A percentile compares a stretch with the other conserved stretches of the same genome.
These are phyloP conservation scores for Trichechus manatus DNA, from an alignment of 2,113 vertebrate genomes.

Conservation along the genomic window DNA sequence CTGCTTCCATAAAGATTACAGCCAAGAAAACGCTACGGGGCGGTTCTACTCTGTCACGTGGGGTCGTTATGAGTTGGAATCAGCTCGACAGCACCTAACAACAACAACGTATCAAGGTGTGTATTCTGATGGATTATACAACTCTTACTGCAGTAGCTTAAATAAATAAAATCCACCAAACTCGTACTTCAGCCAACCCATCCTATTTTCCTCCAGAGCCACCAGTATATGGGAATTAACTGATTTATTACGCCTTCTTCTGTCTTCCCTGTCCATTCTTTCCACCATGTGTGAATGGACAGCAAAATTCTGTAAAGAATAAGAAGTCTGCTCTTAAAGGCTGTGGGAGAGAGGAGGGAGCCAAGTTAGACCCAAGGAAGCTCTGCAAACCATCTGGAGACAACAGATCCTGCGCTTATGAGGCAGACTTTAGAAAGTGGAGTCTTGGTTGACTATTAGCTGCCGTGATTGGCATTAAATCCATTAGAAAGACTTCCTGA, in stretches of 20 bases:
- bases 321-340: not conserved
- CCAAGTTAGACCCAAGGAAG: not conserved
- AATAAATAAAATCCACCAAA: slow-evolving; percentile 11
- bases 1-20: not conserved
- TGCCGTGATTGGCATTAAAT: not conserved
- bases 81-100: not conserved
- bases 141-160: not conserved
- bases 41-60: not conserved
- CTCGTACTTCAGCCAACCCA: not conserved
- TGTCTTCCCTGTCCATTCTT: not conserved
- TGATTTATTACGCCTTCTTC: not conserved
- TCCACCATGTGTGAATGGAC: not conserved
- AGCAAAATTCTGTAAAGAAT: not conserved
- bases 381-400: not conserved
- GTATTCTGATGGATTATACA: not conserved
- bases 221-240: not conserved
- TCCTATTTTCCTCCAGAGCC: not conserved
- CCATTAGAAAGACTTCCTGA: not conserved
- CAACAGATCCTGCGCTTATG: not conserved
- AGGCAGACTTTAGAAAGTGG: not conserved
- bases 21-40: not conserved
- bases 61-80: not conserved
- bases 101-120: not conserved
- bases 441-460: not conserved
- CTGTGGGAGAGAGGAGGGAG: not conserved